Conservation (phyloP, 30 jellyfish, hydroid and myxozoan species). For the Aurelia aurita region DNA sequence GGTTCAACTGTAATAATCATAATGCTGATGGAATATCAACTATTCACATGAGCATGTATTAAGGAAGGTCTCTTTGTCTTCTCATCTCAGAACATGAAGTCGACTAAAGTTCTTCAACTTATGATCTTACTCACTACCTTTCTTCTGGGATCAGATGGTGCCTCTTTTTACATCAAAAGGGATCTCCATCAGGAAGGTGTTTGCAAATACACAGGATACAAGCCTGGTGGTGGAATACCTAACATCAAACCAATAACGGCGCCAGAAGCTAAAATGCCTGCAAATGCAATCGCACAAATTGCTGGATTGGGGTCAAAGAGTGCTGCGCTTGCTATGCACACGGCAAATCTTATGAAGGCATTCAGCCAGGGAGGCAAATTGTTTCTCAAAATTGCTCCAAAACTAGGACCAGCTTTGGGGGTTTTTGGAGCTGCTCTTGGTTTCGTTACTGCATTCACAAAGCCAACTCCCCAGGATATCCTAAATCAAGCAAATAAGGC, state of each 20-base stretch:
- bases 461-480: constrained; percentile 41
- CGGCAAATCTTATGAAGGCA: neutral
- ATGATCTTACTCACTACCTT: too few species aligned
- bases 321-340: neutral
- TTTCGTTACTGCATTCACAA: constrained; percentile 7
- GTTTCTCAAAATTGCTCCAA: constrained; percentile 42
- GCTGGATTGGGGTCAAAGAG: neutral
- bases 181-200: neutral
- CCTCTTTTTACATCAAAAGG: neutral
- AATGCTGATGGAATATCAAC: too few species aligned
- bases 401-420: constrained; percentile 46
- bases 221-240: constrained; percentile 38
- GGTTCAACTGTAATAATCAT: too few species aligned
- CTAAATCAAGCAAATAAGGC: constrained; percentile 38
- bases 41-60: too few species aligned
- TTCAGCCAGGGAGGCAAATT: neutral
- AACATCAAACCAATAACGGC: constrained; percentile 6
- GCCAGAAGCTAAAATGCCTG: constrained; percentile 11
- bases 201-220: constrained; percentile 32
- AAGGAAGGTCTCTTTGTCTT: too few species aligned
- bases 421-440: constrained; percentile 54
- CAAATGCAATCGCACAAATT: neutral
- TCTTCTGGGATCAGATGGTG: neutral
- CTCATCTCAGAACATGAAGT: too few species aligned
- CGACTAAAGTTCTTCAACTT: too few species aligned